Evolutionary conservation across 2,797 vertebrate species (phyloP), one percentile per base, ranked within the genome.

Genomic region (Mormyrops attenuatus): DNA sequence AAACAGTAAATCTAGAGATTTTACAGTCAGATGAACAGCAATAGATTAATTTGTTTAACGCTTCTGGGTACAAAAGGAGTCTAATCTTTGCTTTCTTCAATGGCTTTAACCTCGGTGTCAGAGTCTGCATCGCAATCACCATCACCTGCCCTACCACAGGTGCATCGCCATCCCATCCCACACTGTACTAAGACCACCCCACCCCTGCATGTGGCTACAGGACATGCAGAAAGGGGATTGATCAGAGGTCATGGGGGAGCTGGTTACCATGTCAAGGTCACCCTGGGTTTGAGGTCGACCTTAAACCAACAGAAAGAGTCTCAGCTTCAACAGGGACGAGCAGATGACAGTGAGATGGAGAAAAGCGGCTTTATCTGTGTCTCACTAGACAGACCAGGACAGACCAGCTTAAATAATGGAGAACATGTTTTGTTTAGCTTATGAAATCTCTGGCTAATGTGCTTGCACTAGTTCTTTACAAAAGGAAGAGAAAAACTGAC

Each of bases 11-110:
- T 96, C 95, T 95, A 96, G 96, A 96, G 96, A 98, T 98, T 98
- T 98, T 97, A 97, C 97, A 98, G 96, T 97, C 96, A 98, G 97
- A 96, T 97, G 97, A 97, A 94, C 97, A 97, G 96, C 96, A 97
- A 98, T 97, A 95, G 96, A 95, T 96, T 95, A 95, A 97, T 98
- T 97, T 98, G 97, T 97, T 97, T 97, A 96, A 97, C 95, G 97
- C 96, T 95, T 93, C 94, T 92, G 85, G 91, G 92, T 95, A 96
- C 96, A 98, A 97, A 97, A 95, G 95, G 94, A 93, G 94, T 90
- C 95, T 96, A 97, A 97, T 97, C 96, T 97, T 95, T 84, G 91
- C 95, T 96, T 95, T 96, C 95, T 97, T 97, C 95, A 96, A 94
- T 96, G 95, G 95, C 94, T 95, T 92, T 94, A 95, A 95, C 93